These are phyloP conservation scores for Hybos culiciformis DNA, from an alignment of 2,888 invertebrate species.

Conservation along the genomic window DNA sequence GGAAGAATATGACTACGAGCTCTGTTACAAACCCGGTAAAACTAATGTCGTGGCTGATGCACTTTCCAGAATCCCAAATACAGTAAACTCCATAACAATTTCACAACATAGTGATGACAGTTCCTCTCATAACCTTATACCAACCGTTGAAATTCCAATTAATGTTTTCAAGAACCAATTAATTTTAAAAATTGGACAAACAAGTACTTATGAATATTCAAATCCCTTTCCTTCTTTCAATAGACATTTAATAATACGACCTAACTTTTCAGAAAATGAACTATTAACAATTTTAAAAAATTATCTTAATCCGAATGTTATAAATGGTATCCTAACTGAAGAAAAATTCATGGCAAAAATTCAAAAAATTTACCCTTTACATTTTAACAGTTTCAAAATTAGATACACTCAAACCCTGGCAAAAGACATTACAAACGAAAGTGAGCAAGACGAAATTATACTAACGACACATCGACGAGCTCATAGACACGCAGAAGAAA, in stretches of 20 bases:
- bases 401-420: constrained; percentile 5
- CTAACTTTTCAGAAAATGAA: not conserved
- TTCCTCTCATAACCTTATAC: constrained; percentile 7
- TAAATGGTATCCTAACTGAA: constrained; percentile 5
- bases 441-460: constrained; percentile 6
- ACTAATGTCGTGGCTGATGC: constrained; percentile 21
- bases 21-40: not conserved
- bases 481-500: constrained; percentile 10
- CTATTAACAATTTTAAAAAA: not conserved
- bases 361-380: constrained; percentile 6
- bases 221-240: not conserved
- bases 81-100: constrained; percentile 1
- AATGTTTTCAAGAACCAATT: constrained; percentile 6
- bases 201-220: not conserved
- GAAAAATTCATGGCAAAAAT: constrained; percentile 8
- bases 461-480: constrained; percentile 7
- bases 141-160: constrained; percentile 5
- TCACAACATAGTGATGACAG: constrained; percentile 7
- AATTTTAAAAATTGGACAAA: not conserved
- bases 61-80: constrained; percentile 11
- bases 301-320: not conserved
- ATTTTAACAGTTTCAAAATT: constrained; percentile 7
- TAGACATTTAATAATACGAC: not conserved
- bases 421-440: constrained; percentile 3
- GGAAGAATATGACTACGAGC: not conserved